Base-by-base conservation (phyloP, 1,140 invertebrate species). In the Drosophila lini region DNA sequence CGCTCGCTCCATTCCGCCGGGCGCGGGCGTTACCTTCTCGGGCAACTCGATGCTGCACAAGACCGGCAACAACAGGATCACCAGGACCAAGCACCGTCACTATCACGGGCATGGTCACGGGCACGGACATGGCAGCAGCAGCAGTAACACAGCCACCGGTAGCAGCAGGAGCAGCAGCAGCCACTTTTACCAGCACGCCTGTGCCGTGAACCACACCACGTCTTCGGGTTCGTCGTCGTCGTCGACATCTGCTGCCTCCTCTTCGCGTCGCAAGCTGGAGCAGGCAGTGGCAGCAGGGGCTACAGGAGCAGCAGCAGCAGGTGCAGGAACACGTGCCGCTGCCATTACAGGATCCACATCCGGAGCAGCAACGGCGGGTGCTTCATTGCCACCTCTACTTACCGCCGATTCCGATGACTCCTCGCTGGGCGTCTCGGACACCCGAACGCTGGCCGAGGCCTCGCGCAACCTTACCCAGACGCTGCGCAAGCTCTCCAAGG, bases 401-500 rank as follows among this genome's bases (percentile, higher is more conserved):
- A 34, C 40, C 22, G 36, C 19, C 13, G 69, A 40, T 6, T 31
- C 82, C 44, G 78, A 82, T 44, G 91, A 90, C 40, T 62, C 91
- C 4, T 93, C 93, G 1, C 85, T 95, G 32, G 77, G 60, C 3
- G 77, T 86, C 11, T 93, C 94, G 50, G 96, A 97, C 82, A 96
- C 96, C 7, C 94, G 95, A 63, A 96, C 96, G 9, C 94, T 98
- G 4, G 96, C 96, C 41, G 97, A 98, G 91, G 97, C 97, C 0
- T 98, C 97, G 8, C 95, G 97, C 63, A 98, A 98, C 92, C 94
- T 98, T 22, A 98, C 97, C 41, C 97, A 98, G 91, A 98, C 97
- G 22, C 93, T 98, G 16, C 96, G 97, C 89, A 97, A 98, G 92
- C 94, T 98, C 52, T 98, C 97, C 19, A 97, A 97, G 74, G 97